Evolutionary conservation across 2,888 invertebrate genomes (phyloP), one percentile per base, ranked within the genome.

Genomic region (Thumatha senex): DNA sequence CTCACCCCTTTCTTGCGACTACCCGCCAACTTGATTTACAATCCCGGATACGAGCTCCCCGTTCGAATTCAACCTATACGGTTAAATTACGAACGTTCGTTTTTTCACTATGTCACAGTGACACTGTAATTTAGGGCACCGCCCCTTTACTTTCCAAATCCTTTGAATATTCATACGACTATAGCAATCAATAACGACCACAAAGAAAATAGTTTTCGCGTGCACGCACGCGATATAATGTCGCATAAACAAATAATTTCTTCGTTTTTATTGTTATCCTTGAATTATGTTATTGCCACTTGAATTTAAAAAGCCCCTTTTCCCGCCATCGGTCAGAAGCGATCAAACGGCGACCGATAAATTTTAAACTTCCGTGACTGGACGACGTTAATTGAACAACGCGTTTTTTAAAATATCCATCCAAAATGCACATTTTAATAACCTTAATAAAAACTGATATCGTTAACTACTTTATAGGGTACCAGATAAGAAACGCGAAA

Each of bases 181-280:
- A 84, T 85, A 84, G 88, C 86, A 89, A 90, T 91, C 90, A 89
- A 91, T 91, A 91, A 86, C 82, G 78, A 78, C 79, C 78, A 86
- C 86, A 86, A 84, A 86, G 86, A 86, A 78, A 86, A 86, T 89
- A 86, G 86, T 87, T 89, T 90, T 89, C 84, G 89, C 90, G 89
- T 90, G 90, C 83, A 79, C 81, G 85, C 90, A 90, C 90, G 90
- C 90, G 82, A 91, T 86, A 81, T 76, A 75, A 78, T 88, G 87
- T 87, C 89, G 88, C 86, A 84, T 88, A 88, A 89, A 89, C 86
- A 89, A 90, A 87, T 87, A 90, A 86, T 87, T 88, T 87, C 81
- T 82, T 78, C 78, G 78, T 79, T 85, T 86, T 86, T 89, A 81
- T 83, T 82, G 78, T 83, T 80, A 84, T 83, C 79, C 78, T 74